A percentile compares a stretch with the other conserved stretches of the same genome.
Conservation (phyloP, 35 echinoderm and acorn worm species). For the Heliocidaris erythrogramma region DNA sequence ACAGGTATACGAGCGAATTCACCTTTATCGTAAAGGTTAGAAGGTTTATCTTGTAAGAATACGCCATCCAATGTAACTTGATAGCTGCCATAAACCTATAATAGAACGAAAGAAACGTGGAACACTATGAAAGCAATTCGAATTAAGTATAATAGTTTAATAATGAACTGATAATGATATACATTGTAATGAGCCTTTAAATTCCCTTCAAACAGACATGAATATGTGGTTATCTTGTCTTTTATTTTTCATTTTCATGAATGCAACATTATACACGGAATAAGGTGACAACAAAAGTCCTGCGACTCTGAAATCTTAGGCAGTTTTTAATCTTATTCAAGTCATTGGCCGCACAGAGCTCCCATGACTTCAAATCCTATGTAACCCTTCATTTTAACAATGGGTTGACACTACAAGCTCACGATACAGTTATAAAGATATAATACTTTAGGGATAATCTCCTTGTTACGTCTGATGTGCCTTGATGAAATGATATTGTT, state of each 20-base stretch:
- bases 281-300: too few relatives aligned
- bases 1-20: conserved; percentile 33
- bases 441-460: too few relatives aligned
- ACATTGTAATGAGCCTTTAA: neutral
- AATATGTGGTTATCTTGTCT: neutral
- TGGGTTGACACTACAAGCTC: too few relatives aligned
- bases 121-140: neutral
- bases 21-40: conserved; percentile 30
- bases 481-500: too few relatives aligned
- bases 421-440: too few relatives aligned
- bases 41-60: conserved; percentile 41
- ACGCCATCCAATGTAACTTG: conserved; percentile 29
- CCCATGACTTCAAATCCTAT: neutral
- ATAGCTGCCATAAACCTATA: neutral
- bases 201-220: neutral
- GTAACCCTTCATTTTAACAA: too few relatives aligned
- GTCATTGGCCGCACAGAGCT: neutral
- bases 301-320: too few relatives aligned
- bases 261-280: too few relatives aligned
- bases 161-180: neutral
- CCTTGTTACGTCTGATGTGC: too few relatives aligned
- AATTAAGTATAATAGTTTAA: too few relatives aligned
- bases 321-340: too few relatives aligned
- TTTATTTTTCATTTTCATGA: too few relatives aligned
- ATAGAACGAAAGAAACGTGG: neutral